Percentiles rank a stretch among this genome's conserved stretches.
These are phyloP conservation scores for Electrophaes corylata DNA, from an alignment of 2,888 invertebrate species.

Conservation along the genomic window DNA sequence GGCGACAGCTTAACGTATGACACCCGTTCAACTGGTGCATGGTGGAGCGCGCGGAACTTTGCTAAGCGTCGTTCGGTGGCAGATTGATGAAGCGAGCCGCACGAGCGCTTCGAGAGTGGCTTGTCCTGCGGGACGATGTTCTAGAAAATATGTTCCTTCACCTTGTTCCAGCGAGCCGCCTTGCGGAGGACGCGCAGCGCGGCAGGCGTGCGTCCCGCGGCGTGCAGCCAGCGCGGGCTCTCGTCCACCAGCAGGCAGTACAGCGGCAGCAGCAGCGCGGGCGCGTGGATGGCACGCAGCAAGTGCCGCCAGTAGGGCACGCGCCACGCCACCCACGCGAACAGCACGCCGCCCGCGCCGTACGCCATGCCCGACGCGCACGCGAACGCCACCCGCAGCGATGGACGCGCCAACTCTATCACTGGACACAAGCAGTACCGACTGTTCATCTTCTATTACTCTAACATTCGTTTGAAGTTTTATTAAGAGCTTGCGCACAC, in stretches of 20 bases:
- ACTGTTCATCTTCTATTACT: neutral
- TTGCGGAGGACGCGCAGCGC: slow-evolving; percentile 84
- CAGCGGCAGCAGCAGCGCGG: slow-evolving; percentile 86
- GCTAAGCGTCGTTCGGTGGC: too few relatives aligned
- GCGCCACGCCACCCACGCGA: slow-evolving; percentile 66
- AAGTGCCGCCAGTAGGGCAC: slow-evolving; percentile 88
- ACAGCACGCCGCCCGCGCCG: slow-evolving; percentile 83
- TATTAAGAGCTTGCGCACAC: too few relatives aligned
- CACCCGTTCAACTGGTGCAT: too few relatives aligned
- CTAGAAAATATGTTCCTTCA: too few relatives aligned
- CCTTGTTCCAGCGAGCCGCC: slow-evolving; percentile 87
- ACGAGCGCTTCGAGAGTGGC: too few relatives aligned
- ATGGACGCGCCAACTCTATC: slow-evolving; percentile 70
- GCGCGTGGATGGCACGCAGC: slow-evolving; percentile 86
- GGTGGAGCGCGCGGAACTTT: too few relatives aligned
- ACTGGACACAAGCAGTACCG: slow-evolving; percentile 51
- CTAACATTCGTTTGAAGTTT: too few relatives aligned
- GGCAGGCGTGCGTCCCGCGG: slow-evolving; percentile 84
- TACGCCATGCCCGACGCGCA: slow-evolving; percentile 72
- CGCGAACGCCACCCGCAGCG: slow-evolving; percentile 69
- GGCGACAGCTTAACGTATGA: too few relatives aligned
- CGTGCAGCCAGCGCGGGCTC: slow-evolving; percentile 90
- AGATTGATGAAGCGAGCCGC: too few relatives aligned
- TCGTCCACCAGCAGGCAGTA: slow-evolving; percentile 89
- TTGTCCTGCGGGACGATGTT: too few relatives aligned